Conservation (phyloP, 2,797 vertebrate genomes). For the Syngnathus rostellatus region DNA sequence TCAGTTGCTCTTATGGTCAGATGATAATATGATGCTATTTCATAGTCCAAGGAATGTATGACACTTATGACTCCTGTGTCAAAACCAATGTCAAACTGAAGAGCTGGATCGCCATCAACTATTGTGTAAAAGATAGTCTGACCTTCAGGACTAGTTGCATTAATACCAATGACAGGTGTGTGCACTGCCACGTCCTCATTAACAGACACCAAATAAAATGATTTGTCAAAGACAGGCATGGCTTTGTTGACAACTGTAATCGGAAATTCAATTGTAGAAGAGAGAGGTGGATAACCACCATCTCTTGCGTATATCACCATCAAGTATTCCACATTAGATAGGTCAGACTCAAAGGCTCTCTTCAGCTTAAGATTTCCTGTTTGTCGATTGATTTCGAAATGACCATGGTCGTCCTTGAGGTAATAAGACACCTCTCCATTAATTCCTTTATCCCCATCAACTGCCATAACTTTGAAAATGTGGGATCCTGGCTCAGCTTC, state of each 20-base stretch:
- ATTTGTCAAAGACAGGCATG: constrained; percentile 94
- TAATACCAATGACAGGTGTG: constrained; percentile 87
- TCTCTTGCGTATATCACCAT: constrained; percentile 85
- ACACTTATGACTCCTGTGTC: constrained; percentile 92
- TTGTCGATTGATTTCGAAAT: constrained; percentile 86
- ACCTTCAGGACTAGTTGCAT: constrained; percentile 93
- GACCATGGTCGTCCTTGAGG: constrained; percentile 83
- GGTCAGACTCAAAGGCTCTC: constrained; percentile 86
- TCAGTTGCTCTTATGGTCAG: constrained; percentile 88
- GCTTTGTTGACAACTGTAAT: constrained; percentile 98
- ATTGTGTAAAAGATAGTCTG: constrained; percentile 96
- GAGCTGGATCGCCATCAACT: constrained; percentile 82
- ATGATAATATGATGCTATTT: constrained; percentile 75
- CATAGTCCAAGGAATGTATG: constrained; percentile 83
- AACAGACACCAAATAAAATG: constrained; percentile 84
- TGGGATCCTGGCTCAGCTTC: constrained; percentile 85
- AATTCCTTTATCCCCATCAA: constrained; percentile 86
- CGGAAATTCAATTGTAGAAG: constrained; percentile 79
- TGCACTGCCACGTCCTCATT: constrained; percentile 84
- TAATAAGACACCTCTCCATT: constrained; percentile 90
- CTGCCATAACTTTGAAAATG: constrained; percentile 85
- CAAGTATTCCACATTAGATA: constrained; percentile 91
- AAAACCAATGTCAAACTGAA: constrained; percentile 93
- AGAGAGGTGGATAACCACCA: constrained; percentile 80
- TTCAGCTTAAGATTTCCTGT: constrained; percentile 82